Conservation (phyloP, 2,113 vertebrate species). For the Collichthys lucidus region DNA sequence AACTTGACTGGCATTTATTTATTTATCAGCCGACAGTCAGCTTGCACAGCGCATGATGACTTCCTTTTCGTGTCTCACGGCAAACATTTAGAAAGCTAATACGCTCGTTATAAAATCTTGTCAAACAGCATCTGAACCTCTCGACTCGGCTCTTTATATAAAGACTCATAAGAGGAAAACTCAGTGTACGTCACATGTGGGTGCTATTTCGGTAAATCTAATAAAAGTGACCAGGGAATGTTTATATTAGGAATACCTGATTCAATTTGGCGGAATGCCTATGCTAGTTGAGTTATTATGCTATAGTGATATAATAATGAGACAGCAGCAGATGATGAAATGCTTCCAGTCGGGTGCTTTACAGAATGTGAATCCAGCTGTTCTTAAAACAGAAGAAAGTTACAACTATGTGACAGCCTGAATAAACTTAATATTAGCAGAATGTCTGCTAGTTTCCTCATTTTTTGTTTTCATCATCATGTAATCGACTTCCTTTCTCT, state of each 20-base stretch:
- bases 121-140: not conserved
- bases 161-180: not conserved
- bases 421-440: not conserved
- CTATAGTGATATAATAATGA: not conserved
- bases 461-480: not conserved
- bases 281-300: not conserved
- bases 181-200: not conserved
- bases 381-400: slow-evolving; percentile 1
- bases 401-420: not conserved
- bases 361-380: not conserved
- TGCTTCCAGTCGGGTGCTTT: not conserved
- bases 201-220: not conserved
- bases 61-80: not conserved
- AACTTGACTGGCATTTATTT: slow-evolving; percentile 17
- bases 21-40: slow-evolving; percentile 7
- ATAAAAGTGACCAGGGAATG: not conserved
- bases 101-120: not conserved
- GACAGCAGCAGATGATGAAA: slow-evolving; percentile 27
- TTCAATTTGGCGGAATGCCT: not conserved
- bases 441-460: not conserved
- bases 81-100: not conserved
- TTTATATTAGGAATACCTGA: not conserved
- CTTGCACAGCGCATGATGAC: not conserved
- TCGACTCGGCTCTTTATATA: not conserved
- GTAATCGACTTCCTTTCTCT: not conserved